Percentiles rank a stretch among this genome's conserved stretches.
Evolutionary conservation across 2,888 invertebrate species (phyloP).

Genomic region (Rotaria socialis): DNA sequence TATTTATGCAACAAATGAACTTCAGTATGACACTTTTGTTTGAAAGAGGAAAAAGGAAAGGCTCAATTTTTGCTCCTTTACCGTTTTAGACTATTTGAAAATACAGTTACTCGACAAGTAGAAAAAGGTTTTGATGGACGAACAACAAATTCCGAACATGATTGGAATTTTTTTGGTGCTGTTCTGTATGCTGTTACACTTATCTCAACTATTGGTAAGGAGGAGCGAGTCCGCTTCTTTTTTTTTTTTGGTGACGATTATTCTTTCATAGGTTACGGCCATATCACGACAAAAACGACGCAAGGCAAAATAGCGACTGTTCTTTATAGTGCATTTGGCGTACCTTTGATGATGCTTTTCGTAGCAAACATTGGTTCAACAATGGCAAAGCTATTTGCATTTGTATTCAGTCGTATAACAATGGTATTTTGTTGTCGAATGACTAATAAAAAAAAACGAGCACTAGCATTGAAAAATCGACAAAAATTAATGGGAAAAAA

Average conservation of each 20-base stretch:
- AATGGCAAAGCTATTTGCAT: slow-evolving; percentile 42
- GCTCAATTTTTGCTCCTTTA: too few species aligned
- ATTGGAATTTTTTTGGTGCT: slow-evolving; percentile 46
- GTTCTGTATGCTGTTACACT: slow-evolving; percentile 46
- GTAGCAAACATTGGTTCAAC: slow-evolving; percentile 46
- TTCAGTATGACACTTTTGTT: background rate
- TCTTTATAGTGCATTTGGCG: slow-evolving; percentile 46
- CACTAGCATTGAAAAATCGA: background rate
- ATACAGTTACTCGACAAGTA: background rate
- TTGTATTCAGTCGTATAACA: slow-evolving; percentile 22
- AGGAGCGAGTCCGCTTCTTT: background rate
- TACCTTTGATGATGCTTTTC: slow-evolving; percentile 47
- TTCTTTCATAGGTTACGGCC: slow-evolving; percentile 43
- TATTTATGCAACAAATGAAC: background rate
- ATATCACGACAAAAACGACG: slow-evolving; percentile 45
- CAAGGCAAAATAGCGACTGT: slow-evolving; percentile 45
- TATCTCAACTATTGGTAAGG: slow-evolving; percentile 46
- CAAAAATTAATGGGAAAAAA: background rate
- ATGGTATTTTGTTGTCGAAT: slow-evolving; percentile 24
- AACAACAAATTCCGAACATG: slow-evolving; percentile 25
- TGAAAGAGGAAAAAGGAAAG: too few species aligned
- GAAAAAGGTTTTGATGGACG: slow-evolving; percentile 22
- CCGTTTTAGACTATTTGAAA: background rate
- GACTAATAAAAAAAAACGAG: slow-evolving; percentile 37
- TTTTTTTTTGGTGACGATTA: too few species aligned